Evolutionary conservation across 2,888 invertebrate genomes (phyloP), one percentile per base, ranked within the genome.

Genomic region (Pocota personata): DNA sequence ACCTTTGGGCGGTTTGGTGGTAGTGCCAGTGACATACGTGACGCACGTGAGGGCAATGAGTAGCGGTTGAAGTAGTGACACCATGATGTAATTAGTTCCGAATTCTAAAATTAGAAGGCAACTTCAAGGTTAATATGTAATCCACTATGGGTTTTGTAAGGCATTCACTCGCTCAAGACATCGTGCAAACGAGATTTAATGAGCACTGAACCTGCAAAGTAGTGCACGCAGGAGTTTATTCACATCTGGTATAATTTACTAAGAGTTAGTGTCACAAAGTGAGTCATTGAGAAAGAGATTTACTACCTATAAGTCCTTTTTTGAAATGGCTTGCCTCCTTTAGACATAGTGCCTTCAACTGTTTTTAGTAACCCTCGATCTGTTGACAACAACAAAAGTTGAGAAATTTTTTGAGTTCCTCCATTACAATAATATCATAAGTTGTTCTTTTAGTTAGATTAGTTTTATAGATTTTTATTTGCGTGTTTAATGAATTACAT

Each of bases 1-100:
- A 66, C 87, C 87, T 57, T 83, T 80, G 14, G 62, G 12, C 10
- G 35, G 27, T 48, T 66, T 84, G n/a, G 58, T 57, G 8, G 71
- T 84, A 8, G 58, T 57, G 8, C 64, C 52, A 43, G 64, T 50
- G 10, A 35, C 27, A 27, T 32, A 62, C 27, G 71, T 66, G 64
- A 52, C 66, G 52, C 52, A 84, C 19, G 43, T 57, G 8, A 75
- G n/a, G 0, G 67, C 84, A 37, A 79, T 64, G 50, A 79, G 24
- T 14, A 75, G 27, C 64, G 64, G 57, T 77, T 77, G 77, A 24
- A 83, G 78, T 16, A 46, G 40, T 40, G 73, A 64, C 78, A 69
- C 64, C 69, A 43, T 64, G 62, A 14, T 10, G 3, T 12, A 30
- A 48, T 27, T 37, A 21, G 21, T 46, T 57, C 37, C 3, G 43